phyloP scores from a whole-genome alignment of 2,113 vertebrate species.

The Passer montanus region DNA sequence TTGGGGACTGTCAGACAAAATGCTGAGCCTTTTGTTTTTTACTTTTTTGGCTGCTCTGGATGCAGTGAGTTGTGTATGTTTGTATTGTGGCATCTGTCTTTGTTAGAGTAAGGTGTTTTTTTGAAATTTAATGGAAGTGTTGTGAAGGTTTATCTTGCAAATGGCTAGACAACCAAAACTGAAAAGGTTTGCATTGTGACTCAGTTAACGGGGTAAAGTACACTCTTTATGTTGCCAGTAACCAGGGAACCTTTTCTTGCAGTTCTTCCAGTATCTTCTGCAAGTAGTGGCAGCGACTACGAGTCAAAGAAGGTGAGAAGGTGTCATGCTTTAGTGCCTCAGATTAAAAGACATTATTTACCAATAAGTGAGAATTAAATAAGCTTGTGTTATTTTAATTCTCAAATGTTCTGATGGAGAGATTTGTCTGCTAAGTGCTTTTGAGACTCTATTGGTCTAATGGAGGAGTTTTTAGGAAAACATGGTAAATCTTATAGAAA shows the following conservation, averaged over 20 bases:
- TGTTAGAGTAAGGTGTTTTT: not conserved
- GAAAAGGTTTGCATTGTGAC: not conserved
- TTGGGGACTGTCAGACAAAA: not conserved
- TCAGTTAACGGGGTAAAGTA: not conserved
- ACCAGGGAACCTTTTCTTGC: not conserved
- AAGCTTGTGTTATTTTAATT: not conserved
- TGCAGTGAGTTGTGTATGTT: fast-evolving
- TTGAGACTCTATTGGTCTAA: not conserved
- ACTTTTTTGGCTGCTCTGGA: not conserved
- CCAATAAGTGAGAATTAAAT: not conserved
- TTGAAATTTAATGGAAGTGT: fast-evolving
- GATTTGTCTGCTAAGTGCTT: not conserved
- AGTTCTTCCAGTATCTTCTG: constrained; percentile 70
- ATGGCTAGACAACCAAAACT: not conserved
- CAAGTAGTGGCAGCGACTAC: constrained; percentile 41
- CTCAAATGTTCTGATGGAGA: not conserved
- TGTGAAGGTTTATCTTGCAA: not conserved
- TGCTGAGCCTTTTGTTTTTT: not conserved
- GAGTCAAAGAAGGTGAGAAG: constrained; percentile 58
- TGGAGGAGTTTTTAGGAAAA: not conserved
- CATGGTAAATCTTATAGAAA: not conserved
- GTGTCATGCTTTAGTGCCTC: not conserved
- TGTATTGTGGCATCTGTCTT: not conserved
- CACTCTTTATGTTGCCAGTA: fast-evolving
- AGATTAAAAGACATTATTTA: not conserved